These are phyloP conservation scores for Cantharis rustica DNA, from an alignment of 2,888 invertebrate species.

Conservation along the genomic window DNA sequence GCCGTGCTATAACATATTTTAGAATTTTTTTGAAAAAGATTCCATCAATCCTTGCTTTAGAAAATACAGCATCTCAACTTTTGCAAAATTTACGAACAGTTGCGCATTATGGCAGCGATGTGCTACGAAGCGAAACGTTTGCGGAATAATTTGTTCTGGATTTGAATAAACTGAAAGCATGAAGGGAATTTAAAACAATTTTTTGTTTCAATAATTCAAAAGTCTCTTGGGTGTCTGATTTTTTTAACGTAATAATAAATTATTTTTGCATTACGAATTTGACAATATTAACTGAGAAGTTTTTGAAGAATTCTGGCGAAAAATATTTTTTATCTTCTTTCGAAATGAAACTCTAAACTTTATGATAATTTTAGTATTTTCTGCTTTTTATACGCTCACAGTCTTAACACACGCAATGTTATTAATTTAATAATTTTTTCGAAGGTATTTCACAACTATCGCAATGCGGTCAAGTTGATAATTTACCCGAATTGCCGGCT, in stretches of 20 bases:
- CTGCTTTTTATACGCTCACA: not conserved
- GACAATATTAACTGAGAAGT: too few species aligned
- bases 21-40: too few species aligned
- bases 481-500: slow-evolving; percentile 80
- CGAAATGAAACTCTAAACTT: not conserved
- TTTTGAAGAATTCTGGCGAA: too few species aligned
- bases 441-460: slow-evolving; percentile 83
- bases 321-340: too few species aligned
- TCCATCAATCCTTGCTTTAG: not conserved
- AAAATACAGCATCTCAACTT: not conserved
- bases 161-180: not conserved
- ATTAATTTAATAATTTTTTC: slow-evolving; percentile 30
- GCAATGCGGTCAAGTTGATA: slow-evolving; percentile 78
- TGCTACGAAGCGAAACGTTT: not conserved
- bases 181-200: not conserved
- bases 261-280: too few species aligned
- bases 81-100: not conserved
- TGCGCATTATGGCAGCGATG: not conserved
- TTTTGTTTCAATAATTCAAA: not conserved
- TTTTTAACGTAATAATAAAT: too few species aligned
- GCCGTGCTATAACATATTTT: not conserved
- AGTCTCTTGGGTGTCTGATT: too few species aligned
- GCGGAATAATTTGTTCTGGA: not conserved
- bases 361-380: not conserved
- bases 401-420: not conserved